Evolutionary conservation across 2,113 vertebrate species (phyloP), one percentile per base, ranked within the genome.

Genomic region (Ascaphus truei): DNA sequence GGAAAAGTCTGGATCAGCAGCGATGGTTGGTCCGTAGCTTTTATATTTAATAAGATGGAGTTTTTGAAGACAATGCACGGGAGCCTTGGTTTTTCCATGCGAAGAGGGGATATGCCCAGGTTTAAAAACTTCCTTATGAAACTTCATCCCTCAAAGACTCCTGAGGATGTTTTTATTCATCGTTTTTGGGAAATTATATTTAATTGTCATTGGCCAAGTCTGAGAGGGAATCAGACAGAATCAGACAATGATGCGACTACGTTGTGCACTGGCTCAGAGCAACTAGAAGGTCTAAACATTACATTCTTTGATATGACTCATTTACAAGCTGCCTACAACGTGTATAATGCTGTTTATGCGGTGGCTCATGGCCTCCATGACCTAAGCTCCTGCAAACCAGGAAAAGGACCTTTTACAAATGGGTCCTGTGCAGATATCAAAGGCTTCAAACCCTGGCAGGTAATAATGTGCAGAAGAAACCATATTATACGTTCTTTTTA

Each of bases 311-410:
- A 55, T 43, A 23, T 55, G 7, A 76, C 73, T 4, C 71, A 83
- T 57, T 76, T 80, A 29, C 72, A 79, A 34, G 71, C 78, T 22
- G 76, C 79, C 3, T 81, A 76, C 53, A 83, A 83, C 18, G 26
- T 81, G 22, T 68, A 81, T 56, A 81, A 81, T 43, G 81, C 79
- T 10, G 76, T 81, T n/a, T 79, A 80, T n/a, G 62, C 79, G 2
- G 75, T 79, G 12, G 81, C 79, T 23, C 64, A 78, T 15, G 81
- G 79, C 3, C 69, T 81, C 33, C 79, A 83, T 45, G 63, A 71
- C 62, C 33, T 81, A 63, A 53, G 76, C 30, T 47, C 45, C 26
- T 82, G 80, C 55, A 20, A 60, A 30, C 50, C 20, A 43, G 66
- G 73, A 2, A 50, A 57, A 22, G 27, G 39, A 7, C 47, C 31